Evolutionary conservation across 1,140 invertebrate species (phyloP).

Genomic region (Metopolophium dirhodum): DNA sequence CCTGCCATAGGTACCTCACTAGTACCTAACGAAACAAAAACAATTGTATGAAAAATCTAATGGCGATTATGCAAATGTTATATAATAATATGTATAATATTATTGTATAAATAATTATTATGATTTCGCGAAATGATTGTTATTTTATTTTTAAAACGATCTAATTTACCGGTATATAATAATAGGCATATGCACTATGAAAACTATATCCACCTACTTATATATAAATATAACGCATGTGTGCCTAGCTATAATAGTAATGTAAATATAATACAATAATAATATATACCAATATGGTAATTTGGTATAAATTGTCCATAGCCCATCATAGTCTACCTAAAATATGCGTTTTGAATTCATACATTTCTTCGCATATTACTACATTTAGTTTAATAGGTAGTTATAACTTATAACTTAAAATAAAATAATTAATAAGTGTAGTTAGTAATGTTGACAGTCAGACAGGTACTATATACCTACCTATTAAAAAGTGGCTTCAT

Average conservation of each 20-base stretch:
- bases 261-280: too few relatives aligned
- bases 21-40: not conserved
- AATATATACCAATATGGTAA: too few relatives aligned
- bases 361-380: not conserved
- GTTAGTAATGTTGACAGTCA: too few relatives aligned
- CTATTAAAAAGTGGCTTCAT: not conserved
- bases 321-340: not conserved
- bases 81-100: slow-evolving; percentile 38
- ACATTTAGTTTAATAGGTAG: too few relatives aligned
- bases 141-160: not conserved
- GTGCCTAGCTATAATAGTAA: too few relatives aligned
- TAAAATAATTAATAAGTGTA: not conserved
- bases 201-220: too few relatives aligned
- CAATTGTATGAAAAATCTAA: slow-evolving; percentile 24
- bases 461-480: too few relatives aligned
- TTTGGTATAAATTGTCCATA: not conserved
- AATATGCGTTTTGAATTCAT: not conserved
- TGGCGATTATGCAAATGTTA: slow-evolving; percentile 25
- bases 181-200: not conserved
- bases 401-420: not conserved
- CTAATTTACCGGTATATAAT: not conserved
- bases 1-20: not conserved
- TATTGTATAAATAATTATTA: not conserved
- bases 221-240: too few relatives aligned
- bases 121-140: not conserved